phyloP scores from a whole-genome alignment of 2,797 vertebrate species.

The Leptatherina wallacei region DNA sequence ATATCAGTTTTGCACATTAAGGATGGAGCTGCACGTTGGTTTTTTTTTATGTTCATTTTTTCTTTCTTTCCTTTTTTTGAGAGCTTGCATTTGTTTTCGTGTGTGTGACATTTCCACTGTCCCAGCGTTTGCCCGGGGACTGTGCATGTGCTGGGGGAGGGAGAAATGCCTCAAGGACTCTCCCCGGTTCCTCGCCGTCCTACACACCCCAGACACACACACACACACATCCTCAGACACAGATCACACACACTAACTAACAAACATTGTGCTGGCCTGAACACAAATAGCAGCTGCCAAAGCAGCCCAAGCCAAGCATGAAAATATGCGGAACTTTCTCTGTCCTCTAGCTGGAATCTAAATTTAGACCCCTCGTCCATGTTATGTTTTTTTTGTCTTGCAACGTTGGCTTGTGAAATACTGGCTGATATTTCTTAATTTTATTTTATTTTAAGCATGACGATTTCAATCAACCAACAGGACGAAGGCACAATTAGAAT shows the following conservation, averaged over 20 bases:
- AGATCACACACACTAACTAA: slow-evolving; percentile 62
- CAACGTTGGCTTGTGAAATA: slow-evolving; percentile 20
- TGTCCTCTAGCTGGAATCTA: slow-evolving; percentile 71
- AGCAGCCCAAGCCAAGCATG: slow-evolving; percentile 71
- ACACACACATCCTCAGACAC: slow-evolving; percentile 7
- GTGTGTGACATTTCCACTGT: slow-evolving; percentile 68
- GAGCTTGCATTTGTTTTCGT: not conserved
- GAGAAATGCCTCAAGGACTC: slow-evolving; percentile 67
- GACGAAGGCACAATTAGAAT: not conserved
- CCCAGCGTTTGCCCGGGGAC: slow-evolving; percentile 49
- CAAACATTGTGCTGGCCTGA: slow-evolving; percentile 59
- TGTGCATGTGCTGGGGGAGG: slow-evolving; percentile 49
- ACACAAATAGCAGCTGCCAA: slow-evolving; percentile 72
- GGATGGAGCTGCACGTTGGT: not conserved
- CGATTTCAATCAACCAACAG: not conserved
- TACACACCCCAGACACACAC: slow-evolving; percentile 10
- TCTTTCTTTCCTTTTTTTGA: not conserved
- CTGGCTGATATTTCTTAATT: not conserved
- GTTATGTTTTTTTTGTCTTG: slow-evolving; percentile 31
- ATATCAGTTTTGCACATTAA: not conserved
- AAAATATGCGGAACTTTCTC: slow-evolving; percentile 74
- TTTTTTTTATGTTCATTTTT: not conserved
- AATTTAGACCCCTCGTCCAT: slow-evolving; percentile 61
- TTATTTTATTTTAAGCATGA: not conserved
- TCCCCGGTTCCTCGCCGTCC: slow-evolving; percentile 45